A percentile compares a stretch with the other conserved stretches of the same genome.
Evolutionary conservation across 1,140 invertebrate species (phyloP).

Genomic region (Centruroides sculpturatus): DNA sequence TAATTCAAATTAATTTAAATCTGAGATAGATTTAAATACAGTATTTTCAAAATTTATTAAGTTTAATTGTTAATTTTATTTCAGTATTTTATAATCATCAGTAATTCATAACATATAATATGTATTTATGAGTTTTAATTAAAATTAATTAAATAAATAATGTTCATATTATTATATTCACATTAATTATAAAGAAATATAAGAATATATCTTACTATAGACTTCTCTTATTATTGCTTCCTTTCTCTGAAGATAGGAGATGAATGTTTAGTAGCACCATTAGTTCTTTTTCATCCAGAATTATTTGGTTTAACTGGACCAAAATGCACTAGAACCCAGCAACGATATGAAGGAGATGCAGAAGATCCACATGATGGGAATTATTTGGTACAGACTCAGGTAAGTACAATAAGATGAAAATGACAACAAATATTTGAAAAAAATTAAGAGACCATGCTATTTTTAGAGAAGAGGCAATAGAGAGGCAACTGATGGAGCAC

Average conservation of each 20-base stretch:
- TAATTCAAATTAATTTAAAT: too few relatives aligned
- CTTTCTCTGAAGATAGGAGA: constrained; percentile 58
- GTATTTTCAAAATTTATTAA: too few relatives aligned
- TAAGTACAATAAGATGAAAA: not conserved
- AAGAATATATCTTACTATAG: too few relatives aligned
- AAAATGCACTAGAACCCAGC: constrained; percentile 47
- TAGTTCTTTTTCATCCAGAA: constrained; percentile 78
- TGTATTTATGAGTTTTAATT: too few relatives aligned
- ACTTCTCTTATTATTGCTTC: too few relatives aligned
- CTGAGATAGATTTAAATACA: too few relatives aligned
- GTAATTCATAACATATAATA: too few relatives aligned
- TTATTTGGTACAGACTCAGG: constrained; percentile 43
- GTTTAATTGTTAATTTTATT: too few relatives aligned
- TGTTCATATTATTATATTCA: too few relatives aligned
- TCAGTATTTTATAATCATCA: too few relatives aligned
- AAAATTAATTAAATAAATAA: too few relatives aligned
- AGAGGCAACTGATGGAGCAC: constrained; percentile 10
- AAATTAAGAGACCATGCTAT: constrained; percentile 26
- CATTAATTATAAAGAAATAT: too few relatives aligned
- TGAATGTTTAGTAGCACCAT: constrained; percentile 78
- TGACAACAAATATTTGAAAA: constrained; percentile 36
- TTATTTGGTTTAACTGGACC: constrained; percentile 64
- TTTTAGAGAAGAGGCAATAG: constrained; percentile 12
- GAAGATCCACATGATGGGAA: constrained; percentile 89
- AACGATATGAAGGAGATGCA: constrained; percentile 58